These are phyloP conservation scores for Macrophya alboannulata DNA, from an alignment of 2,888 invertebrate genomes.

Conservation along the genomic window DNA sequence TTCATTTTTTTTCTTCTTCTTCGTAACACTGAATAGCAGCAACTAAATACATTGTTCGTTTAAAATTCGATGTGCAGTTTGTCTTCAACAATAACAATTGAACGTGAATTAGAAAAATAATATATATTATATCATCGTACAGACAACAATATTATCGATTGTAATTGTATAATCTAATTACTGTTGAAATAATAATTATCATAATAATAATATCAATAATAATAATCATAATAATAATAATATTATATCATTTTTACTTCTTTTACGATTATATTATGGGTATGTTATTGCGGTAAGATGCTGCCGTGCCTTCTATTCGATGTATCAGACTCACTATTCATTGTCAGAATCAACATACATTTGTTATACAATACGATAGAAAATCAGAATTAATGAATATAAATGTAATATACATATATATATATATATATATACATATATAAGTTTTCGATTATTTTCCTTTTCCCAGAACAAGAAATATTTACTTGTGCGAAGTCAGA, in stretches of 20 bases:
- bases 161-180: slow-evolving; percentile 69
- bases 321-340: neutral
- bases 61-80: slow-evolving; percentile 78
- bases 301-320: neutral
- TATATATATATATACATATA: neutral
- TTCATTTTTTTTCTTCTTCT: slow-evolving; percentile 42
- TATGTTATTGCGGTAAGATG: slow-evolving; percentile 27
- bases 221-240: slow-evolving; percentile 21
- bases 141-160: slow-evolving; percentile 77
- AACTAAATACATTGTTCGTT: slow-evolving; percentile 53
- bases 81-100: slow-evolving; percentile 79
- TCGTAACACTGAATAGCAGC: slow-evolving; percentile 45
- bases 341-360: neutral
- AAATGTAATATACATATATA: neutral
- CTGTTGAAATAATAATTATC: slow-evolving; percentile 56
- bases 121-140: slow-evolving; percentile 72
- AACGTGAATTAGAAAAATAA: slow-evolving; percentile 80
- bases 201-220: neutral
- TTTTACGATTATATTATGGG: slow-evolving; percentile 10
- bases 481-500: too few species aligned
- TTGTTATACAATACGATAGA: too few species aligned
- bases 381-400: too few species aligned
- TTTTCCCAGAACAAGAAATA: too few species aligned
- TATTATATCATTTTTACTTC: slow-evolving; percentile 9
- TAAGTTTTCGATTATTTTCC: too few species aligned